These are phyloP conservation scores for Mizuhopecten yessoensis DNA, from an alignment of 1,140 invertebrate species.

Conservation along the genomic window DNA sequence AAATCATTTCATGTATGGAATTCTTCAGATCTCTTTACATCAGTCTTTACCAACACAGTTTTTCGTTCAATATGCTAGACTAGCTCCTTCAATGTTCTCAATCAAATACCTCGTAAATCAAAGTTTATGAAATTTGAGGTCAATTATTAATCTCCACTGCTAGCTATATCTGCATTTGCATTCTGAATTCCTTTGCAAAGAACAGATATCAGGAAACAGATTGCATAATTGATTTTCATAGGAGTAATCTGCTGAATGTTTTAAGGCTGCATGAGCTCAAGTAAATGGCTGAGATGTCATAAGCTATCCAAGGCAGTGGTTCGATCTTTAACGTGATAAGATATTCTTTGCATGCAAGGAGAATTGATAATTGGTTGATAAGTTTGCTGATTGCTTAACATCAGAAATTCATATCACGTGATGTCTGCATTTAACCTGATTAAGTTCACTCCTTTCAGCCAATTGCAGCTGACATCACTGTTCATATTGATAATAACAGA, in stretches of 20 bases:
- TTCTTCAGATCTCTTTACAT: too few relatives aligned
- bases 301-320: neutral
- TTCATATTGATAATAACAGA: neutral
- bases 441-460: constrained; percentile 8
- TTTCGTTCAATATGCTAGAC: too few relatives aligned
- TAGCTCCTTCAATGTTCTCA: too few relatives aligned
- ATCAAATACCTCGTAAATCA: too few relatives aligned
- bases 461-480: neutral
- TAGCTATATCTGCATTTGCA: too few relatives aligned
- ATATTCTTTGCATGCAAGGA: constrained; percentile 26
- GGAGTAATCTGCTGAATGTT: neutral
- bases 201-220: too few relatives aligned
- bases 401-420: constrained; percentile 38
- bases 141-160: too few relatives aligned
- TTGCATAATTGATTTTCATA: too few relatives aligned
- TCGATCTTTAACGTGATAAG: neutral
- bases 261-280: neutral
- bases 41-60: too few relatives aligned
- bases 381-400: neutral
- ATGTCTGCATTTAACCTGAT: constrained; percentile 9
- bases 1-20: too few relatives aligned
- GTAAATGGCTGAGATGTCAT: neutral
- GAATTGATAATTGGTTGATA: constrained; percentile 36
- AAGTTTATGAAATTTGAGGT: too few relatives aligned
- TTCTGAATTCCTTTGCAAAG: too few relatives aligned